Evolutionary conservation across 1,140 invertebrate species (phyloP).

Genomic region (Schlechtendalia chinensis): DNA sequence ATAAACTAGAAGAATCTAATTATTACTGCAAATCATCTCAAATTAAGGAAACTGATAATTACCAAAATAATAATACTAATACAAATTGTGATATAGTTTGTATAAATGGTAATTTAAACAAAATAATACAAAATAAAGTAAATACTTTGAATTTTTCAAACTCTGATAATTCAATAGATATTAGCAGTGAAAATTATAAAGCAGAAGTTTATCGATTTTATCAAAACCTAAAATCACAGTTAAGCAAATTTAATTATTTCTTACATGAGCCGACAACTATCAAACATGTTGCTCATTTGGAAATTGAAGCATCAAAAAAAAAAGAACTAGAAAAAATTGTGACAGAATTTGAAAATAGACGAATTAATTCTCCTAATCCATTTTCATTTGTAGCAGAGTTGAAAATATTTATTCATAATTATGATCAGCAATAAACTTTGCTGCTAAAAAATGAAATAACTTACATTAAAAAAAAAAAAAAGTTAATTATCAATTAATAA

Average conservation of each 20-base stretch:
- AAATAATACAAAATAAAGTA: background rate
- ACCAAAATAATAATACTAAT: background rate
- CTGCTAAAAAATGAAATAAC: background rate
- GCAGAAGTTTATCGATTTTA: background rate
- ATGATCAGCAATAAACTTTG: background rate
- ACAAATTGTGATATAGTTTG: background rate
- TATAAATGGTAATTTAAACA: background rate
- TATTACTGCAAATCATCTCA: background rate
- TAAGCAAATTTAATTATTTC: background rate
- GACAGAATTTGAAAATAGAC: background rate
- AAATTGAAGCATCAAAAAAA: constrained; percentile 39
- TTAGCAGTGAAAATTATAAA: background rate
- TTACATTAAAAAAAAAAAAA: too few species aligned
- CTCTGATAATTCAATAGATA: background rate
- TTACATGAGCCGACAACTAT: background rate
- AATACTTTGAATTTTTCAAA: background rate
- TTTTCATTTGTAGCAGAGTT: constrained; percentile 1
- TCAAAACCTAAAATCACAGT: constrained; percentile 4
- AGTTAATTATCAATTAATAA: too few species aligned
- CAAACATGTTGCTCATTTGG: constrained; percentile 35
- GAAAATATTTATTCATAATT: constrained; percentile 1
- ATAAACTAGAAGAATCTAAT: background rate
- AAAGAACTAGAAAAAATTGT: constrained; percentile 40
- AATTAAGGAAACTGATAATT: background rate
- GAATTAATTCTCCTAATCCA: constrained; percentile 31